A percentile compares a stretch with the other conserved stretches of the same genome.
Evolutionary conservation across 2,113 vertebrate species (phyloP).

Genomic region (Cynocephalus volans): DNA sequence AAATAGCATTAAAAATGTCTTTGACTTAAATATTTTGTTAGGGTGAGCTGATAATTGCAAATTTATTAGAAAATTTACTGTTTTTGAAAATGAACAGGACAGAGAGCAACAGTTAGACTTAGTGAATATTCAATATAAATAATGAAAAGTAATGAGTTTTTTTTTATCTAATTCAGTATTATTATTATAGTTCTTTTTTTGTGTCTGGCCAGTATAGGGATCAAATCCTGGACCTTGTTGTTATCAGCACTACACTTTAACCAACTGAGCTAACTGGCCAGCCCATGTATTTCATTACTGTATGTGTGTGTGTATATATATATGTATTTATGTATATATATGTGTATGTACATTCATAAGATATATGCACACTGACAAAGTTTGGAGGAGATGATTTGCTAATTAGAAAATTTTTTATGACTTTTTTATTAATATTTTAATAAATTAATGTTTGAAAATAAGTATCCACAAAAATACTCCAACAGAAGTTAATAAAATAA

Average conservation of each 20-base stretch:
- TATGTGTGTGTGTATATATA: not conserved
- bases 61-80: constrained; percentile 14
- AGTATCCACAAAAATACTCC: not conserved
- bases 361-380: not conserved
- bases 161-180: not conserved
- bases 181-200: too few relatives aligned
- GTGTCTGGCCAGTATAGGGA: too few relatives aligned
- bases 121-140: constrained; percentile 1
- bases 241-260: too few relatives aligned
- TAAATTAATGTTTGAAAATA: constrained; percentile 1
- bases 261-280: too few relatives aligned
- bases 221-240: too few relatives aligned
- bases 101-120: not conserved
- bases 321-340: not conserved
- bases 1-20: constrained; percentile 27
- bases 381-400: not conserved
- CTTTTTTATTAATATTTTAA: constrained; percentile 13
- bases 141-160: not conserved
- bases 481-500: not conserved
- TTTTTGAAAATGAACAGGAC: not conserved
- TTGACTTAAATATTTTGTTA: not conserved
- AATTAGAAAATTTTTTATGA: not conserved
- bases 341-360: not conserved
- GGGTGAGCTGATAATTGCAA: not conserved
- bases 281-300: not conserved